Conservation (phyloP, 2,113 vertebrate species). For the Apeltes quadracus region DNA sequence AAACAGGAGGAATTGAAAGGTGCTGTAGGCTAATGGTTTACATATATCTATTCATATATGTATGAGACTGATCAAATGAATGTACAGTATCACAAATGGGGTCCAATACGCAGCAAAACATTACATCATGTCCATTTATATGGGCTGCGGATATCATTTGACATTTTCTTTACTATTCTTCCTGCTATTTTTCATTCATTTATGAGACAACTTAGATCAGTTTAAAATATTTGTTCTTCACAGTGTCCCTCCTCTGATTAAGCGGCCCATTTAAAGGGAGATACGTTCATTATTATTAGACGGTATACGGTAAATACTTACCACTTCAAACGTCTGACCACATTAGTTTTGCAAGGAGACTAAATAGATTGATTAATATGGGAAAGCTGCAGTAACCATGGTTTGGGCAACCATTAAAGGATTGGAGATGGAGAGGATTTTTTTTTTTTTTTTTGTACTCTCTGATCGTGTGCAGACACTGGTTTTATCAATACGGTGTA, state of each 20-base stretch:
- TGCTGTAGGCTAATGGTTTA: constrained; percentile 22
- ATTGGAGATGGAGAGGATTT: constrained; percentile 75
- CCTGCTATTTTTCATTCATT: constrained; percentile 10
- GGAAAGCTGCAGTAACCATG: constrained; percentile 45
- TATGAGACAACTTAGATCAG: constrained; percentile 4
- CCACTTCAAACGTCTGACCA: constrained; percentile 68
- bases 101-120: constrained; percentile 30
- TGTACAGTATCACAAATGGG: constrained; percentile 40
- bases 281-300: constrained; percentile 28
- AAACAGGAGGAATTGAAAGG: constrained; percentile 17
- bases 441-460: background rate
- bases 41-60: constrained; percentile 37
- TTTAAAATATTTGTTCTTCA: constrained; percentile 1
- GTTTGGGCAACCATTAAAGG: constrained; percentile 78
- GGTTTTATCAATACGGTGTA: background rate
- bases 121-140: constrained; percentile 65
- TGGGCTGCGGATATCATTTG: constrained; percentile 53
- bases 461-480: background rate
- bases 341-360: constrained; percentile 61
- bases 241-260: background rate
- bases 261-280: constrained; percentile 76
- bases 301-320: constrained; percentile 63
- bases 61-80: constrained; percentile 12
- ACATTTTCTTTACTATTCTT: constrained; percentile 3
- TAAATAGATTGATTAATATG: constrained; percentile 53